phyloP scores from a whole-genome alignment of 1,140 invertebrate species.

The Drosophila fuyamai region DNA sequence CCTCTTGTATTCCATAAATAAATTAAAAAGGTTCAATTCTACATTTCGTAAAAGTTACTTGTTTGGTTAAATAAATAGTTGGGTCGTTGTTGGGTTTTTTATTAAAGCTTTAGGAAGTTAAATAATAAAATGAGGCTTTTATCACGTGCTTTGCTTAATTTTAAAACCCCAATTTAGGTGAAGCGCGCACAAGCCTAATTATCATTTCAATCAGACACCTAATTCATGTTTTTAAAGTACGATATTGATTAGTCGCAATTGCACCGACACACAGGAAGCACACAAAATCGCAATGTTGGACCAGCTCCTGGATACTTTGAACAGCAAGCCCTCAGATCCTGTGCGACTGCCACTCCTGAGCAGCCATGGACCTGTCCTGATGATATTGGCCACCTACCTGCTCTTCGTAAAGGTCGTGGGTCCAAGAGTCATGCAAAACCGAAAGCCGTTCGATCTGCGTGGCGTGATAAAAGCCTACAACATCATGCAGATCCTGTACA shows the following conservation, averaged over 20 bases:
- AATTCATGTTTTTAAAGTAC: not conserved
- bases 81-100: no score
- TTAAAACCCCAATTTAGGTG: not conserved
- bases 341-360: slow-evolving; percentile 87
- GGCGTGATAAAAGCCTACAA: slow-evolving; percentile 91
- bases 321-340: slow-evolving; percentile 32
- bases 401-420: slow-evolving; percentile 88
- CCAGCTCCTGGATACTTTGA: slow-evolving; percentile 23
- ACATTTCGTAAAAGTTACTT: no score
- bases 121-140: no score
- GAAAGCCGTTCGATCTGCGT: slow-evolving; percentile 91
- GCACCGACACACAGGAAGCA: slow-evolving; percentile 1
- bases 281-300: slow-evolving; percentile 28
- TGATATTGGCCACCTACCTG: slow-evolving; percentile 89
- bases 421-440: slow-evolving; percentile 92
- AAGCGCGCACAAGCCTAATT: slow-evolving; percentile 1
- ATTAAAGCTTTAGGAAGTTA: no score
- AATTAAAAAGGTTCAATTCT: no score
- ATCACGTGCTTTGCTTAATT: no score
- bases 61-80: no score
- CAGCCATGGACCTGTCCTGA: slow-evolving; percentile 89
- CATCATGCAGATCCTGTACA: slow-evolving; percentile 86
- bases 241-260: slow-evolving; percentile 7
- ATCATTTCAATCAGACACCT: slow-evolving; percentile 1
- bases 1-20: no score